These are phyloP conservation scores for Drosophila koepferae DNA, from an alignment of 2,888 invertebrate species.

Conservation along the genomic window DNA sequence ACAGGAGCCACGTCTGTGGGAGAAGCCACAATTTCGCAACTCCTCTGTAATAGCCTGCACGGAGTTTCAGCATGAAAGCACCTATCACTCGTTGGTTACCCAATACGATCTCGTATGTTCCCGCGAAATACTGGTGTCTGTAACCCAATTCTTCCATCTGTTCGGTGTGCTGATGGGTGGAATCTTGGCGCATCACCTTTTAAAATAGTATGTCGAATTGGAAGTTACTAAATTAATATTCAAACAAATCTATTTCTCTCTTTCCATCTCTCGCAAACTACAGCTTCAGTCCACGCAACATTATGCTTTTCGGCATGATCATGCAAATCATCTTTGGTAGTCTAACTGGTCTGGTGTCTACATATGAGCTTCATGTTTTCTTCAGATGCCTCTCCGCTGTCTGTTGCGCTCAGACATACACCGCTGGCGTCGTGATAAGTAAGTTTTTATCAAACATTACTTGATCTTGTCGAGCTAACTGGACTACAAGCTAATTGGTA, in stretches of 20 bases:
- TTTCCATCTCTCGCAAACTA: no score
- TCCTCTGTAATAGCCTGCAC: slow-evolving; percentile 84
- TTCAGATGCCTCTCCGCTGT: slow-evolving; percentile 85
- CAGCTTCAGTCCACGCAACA: slow-evolving; percentile 85
- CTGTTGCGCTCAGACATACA: slow-evolving; percentile 86
- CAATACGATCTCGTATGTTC: slow-evolving; percentile 86
- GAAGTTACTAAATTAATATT: background rate
- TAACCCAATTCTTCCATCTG: slow-evolving; percentile 86
- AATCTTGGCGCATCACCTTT: slow-evolving; percentile 84
- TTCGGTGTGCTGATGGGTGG: slow-evolving; percentile 86
- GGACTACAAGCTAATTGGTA: no score
- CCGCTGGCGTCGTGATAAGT: slow-evolving; percentile 86
- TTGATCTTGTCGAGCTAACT: no score
- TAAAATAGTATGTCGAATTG: slow-evolving; percentile 83
- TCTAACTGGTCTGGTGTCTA: slow-evolving; percentile 84
- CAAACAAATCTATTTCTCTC: background rate
- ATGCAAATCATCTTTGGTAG: slow-evolving; percentile 85
- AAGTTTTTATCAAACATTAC: slow-evolving; percentile 73
- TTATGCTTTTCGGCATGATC: slow-evolving; percentile 85
- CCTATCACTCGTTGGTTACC: slow-evolving; percentile 84
- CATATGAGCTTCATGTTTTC: slow-evolving; percentile 85
- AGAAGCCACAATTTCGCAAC: slow-evolving; percentile 80
- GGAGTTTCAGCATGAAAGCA: slow-evolving; percentile 83
- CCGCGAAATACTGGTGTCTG: slow-evolving; percentile 85
- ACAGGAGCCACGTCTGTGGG: slow-evolving; percentile 82